Conservation (phyloP, 2,797 vertebrate genomes). For the Acrossocheilus fasciatus region DNA sequence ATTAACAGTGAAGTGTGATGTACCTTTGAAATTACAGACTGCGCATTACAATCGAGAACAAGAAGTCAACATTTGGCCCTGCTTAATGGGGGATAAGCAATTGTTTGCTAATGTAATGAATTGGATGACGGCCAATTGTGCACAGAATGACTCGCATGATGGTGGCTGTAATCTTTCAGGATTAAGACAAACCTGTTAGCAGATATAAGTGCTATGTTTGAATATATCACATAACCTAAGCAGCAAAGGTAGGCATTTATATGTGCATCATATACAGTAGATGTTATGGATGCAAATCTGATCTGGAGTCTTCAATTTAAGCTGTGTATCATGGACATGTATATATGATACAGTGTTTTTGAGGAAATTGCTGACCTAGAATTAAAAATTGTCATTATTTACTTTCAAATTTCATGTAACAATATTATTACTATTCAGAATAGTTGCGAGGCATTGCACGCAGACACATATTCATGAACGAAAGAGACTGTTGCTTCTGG, state of each 20-base stretch:
- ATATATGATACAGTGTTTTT: background rate
- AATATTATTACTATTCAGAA: background rate
- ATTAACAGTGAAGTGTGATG: constrained; percentile 41
- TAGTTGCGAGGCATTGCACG: background rate
- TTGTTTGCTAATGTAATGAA: constrained; percentile 62
- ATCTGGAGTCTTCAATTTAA: background rate
- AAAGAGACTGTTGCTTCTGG: background rate
- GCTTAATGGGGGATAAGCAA: constrained; percentile 55
- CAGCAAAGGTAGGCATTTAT: background rate
- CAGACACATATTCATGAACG: background rate
- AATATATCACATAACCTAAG: background rate
- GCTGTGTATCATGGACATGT: background rate
- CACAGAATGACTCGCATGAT: constrained; percentile 29
- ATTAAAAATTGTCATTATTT: background rate
- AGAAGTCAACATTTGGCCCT: constrained; percentile 50
- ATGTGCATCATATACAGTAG: background rate
- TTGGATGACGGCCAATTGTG: constrained; percentile 51
- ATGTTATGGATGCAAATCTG: background rate
- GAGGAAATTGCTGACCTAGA: background rate
- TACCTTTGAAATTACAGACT: constrained; percentile 51
- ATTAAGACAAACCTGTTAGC: constrained; percentile 50
- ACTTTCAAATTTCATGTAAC: background rate
- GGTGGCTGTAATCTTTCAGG: constrained; percentile 41
- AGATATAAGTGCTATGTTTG: constrained; percentile 4
- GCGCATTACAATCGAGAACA: constrained; percentile 31